Conservation (phyloP, 2,888 invertebrate species). For the Pseudococcus jackbeardsleyi region DNA sequence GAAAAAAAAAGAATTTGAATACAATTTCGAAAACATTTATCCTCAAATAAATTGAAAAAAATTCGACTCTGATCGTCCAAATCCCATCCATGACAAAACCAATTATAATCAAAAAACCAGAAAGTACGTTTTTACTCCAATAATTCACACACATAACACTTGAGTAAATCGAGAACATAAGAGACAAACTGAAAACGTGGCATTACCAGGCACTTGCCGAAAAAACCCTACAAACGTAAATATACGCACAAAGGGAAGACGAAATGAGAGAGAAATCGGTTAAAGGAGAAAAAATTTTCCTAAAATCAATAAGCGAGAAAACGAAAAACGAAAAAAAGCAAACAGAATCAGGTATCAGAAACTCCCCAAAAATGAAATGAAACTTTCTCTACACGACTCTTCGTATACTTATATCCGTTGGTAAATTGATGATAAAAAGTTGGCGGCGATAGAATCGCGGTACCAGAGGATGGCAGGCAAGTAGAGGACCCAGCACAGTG, state of each 20-base stretch:
- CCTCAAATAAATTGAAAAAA: too few relatives aligned
- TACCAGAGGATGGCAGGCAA: neutral
- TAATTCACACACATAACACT: too few relatives aligned
- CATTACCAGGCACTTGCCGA: too few relatives aligned
- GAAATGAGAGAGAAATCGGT: neutral
- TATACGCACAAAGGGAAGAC: neutral
- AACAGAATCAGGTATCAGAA: neutral
- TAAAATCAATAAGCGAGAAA: neutral
- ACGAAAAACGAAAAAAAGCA: neutral
- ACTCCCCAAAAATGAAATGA: neutral
- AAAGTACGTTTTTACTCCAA: too few relatives aligned
- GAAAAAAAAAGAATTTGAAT: too few relatives aligned
- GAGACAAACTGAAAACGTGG: too few relatives aligned
- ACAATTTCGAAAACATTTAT: too few relatives aligned
- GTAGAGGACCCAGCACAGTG: neutral
- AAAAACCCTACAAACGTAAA: neutral
- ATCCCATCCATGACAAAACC: too few relatives aligned
- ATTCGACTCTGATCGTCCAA: too few relatives aligned
- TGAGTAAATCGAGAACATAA: too few relatives aligned
- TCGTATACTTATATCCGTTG: constrained; percentile 1
- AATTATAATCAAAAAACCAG: too few relatives aligned
- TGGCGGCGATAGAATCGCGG: neutral
- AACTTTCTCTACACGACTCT: neutral
- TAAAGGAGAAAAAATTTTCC: neutral
- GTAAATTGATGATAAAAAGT: constrained; percentile 34